Evolutionary conservation across 2,797 vertebrate species (phyloP).

Genomic region (Girardinus metallicus): DNA sequence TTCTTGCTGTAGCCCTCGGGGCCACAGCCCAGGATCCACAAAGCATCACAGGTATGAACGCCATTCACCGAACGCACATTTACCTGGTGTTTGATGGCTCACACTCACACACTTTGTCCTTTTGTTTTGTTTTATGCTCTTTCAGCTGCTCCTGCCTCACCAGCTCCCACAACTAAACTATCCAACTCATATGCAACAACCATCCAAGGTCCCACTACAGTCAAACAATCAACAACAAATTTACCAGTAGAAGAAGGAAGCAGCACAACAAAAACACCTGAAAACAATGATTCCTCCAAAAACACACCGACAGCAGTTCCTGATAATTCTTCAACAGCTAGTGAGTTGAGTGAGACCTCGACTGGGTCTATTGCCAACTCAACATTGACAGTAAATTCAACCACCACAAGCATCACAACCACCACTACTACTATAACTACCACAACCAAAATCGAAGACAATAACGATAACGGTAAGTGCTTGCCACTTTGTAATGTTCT

Average conservation of each 20-base stretch:
- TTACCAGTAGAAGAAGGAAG: not conserved
- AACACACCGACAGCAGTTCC: conserved; percentile 13
- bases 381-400: conserved; percentile 1
- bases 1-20: conserved; percentile 72
- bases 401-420: too few relatives aligned
- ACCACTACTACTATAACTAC: too few relatives aligned
- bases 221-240: conserved; percentile 14
- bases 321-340: conserved; percentile 29
- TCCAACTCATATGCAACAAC: conserved; percentile 31
- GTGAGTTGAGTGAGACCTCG: conserved; percentile 6
- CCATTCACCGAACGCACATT: not conserved
- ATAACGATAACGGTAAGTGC: too few relatives aligned
- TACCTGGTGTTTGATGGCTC: not conserved
- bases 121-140: conserved; percentile 47
- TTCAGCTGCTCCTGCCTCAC: conserved; percentile 53
- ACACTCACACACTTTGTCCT: not conserved
- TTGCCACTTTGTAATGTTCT: not conserved
- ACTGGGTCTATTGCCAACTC: conserved; percentile 1
- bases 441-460: conserved; percentile 8
- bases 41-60: conserved; percentile 61
- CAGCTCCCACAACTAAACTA: conserved; percentile 36
- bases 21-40: conserved; percentile 67
- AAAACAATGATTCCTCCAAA: not conserved
- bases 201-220: conserved; percentile 13
- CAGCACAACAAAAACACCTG: not conserved